Base-by-base conservation (phyloP, 2,888 invertebrate species). In the Alviniconcha strummeri region DNA sequence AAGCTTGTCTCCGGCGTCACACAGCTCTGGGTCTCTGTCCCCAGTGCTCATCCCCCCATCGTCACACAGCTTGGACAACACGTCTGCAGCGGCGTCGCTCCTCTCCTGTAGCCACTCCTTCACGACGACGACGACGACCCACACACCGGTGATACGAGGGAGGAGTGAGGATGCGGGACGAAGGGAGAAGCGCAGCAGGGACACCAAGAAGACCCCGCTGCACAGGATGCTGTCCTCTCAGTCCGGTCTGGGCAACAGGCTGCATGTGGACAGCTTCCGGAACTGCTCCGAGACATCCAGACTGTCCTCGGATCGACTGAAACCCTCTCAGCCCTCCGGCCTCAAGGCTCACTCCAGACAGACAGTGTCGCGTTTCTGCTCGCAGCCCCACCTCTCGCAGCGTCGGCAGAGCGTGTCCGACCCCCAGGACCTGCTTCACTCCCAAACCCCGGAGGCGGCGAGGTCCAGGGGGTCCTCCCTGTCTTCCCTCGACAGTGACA, bases 201-300 rank as follows among this genome's bases (percentile, higher is more conserved):
- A 36, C 64, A 64, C 8, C 52, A 69, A 55, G 77, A 82, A 77
- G 75, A 71, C 0, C n/a, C 67, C 82, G 0, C 36, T 82, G 67
- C 15, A 77, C 19, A 64, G 71, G 17, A 17, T 82, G 69, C 64
- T 82, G 52, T 77, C 82, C 56, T 76, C 64, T 55, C 82, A 82
- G 55, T 82, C 64, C 11, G 77, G 67, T 0, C 77, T 71, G 7
- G 69, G 60, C 9, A 67, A 19, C 75, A 60, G 75, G 36, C 17
- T 75, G 19, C 17, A 75, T 4, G 15, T 77, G 57, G 57, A 57
- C n/a, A 55, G 57, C n/a, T n/a, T 77, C 15, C 55, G 57, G 9
- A 15, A 57, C 77, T 54, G 15, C n/a, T 17, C n/a, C 2, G 56
- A 56, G 15, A 56, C 17, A 52, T 9, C 56, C 8, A 9, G 13